Conservation (phyloP, 2,888 invertebrate genomes). For the Cataglyphis albicans region DNA sequence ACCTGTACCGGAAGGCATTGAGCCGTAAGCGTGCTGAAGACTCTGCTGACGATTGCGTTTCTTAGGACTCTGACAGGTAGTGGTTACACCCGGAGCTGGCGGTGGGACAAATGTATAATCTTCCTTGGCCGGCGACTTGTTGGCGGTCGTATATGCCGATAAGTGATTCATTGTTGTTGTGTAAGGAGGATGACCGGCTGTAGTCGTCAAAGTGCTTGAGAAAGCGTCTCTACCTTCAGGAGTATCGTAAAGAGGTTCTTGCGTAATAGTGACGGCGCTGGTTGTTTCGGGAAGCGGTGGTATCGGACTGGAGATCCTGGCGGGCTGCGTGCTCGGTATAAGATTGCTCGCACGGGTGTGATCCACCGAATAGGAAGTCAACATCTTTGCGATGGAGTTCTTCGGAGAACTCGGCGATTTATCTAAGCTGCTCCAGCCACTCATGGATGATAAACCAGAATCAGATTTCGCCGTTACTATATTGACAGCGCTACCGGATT, state of each 20-base stretch:
- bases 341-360: conserved; percentile 74
- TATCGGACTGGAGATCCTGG: conserved; percentile 79
- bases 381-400: conserved; percentile 86
- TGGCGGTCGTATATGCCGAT: conserved; percentile 87
- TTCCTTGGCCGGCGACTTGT: conserved; percentile 87
- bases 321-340: conserved; percentile 74
- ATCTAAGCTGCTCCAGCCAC: conserved; percentile 94
- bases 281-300: conserved; percentile 80
- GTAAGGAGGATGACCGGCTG: conserved; percentile 73
- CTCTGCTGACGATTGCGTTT: conserved; percentile 84
- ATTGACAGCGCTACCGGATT: conserved; percentile 87
- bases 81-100: conserved; percentile 86
- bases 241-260: conserved; percentile 84
- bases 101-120: conserved; percentile 87
- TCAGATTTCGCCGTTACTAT: conserved; percentile 93
- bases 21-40: conserved; percentile 79
- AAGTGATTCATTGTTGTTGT: conserved; percentile 85
- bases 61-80: conserved; percentile 86
- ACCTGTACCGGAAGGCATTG: conserved; percentile 79
- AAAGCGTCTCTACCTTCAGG: conserved; percentile 83
- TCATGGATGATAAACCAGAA: conserved; percentile 95
- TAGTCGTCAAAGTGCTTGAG: conserved; percentile 72
- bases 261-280: conserved; percentile 71
- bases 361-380: conserved; percentile 82
- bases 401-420: conserved; percentile 94